These are phyloP conservation scores for Cinara cedri DNA, from an alignment of 2,888 invertebrate genomes.

Conservation along the genomic window DNA sequence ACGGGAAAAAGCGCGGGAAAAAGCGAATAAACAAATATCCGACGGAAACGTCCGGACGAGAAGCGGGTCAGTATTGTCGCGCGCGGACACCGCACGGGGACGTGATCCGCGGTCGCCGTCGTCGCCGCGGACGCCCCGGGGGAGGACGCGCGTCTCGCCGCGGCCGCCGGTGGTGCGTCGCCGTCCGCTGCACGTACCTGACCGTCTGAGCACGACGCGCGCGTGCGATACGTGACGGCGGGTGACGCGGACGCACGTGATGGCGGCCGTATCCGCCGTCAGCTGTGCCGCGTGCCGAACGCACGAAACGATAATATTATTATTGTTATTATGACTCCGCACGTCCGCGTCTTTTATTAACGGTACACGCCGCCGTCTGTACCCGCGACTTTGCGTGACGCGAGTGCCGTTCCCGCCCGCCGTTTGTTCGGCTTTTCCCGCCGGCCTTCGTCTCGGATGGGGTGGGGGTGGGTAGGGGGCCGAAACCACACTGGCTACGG, in stretches of 20 bases:
- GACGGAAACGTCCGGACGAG: background rate
- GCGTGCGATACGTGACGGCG: conserved; percentile 36
- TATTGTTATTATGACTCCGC: background rate
- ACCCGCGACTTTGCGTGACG: background rate
- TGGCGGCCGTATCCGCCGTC: conserved; percentile 8
- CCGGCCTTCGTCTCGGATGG: background rate
- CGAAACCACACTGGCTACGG: no score
- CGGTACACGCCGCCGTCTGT: background rate
- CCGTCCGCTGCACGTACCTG: conserved; percentile 34
- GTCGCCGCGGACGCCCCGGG: background rate
- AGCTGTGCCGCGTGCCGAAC: conserved; percentile 34
- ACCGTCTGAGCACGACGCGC: background rate
- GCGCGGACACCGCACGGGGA: background rate
- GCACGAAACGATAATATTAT: background rate
- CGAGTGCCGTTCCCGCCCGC: no score
- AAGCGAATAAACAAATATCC: background rate
- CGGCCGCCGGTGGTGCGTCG: background rate
- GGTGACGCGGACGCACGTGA: conserved; percentile 29
- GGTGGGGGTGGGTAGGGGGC: no score
- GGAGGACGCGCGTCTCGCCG: conserved; percentile 34
- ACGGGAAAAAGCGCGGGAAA: no score
- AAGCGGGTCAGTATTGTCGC: conserved; percentile 22
- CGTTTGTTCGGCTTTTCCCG: no score
- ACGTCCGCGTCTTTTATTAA: conserved; percentile 14
- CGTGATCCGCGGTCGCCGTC: background rate